Conservation (phyloP, 2,113 vertebrate species). For the Haliaeetus leucogaster region DNA sequence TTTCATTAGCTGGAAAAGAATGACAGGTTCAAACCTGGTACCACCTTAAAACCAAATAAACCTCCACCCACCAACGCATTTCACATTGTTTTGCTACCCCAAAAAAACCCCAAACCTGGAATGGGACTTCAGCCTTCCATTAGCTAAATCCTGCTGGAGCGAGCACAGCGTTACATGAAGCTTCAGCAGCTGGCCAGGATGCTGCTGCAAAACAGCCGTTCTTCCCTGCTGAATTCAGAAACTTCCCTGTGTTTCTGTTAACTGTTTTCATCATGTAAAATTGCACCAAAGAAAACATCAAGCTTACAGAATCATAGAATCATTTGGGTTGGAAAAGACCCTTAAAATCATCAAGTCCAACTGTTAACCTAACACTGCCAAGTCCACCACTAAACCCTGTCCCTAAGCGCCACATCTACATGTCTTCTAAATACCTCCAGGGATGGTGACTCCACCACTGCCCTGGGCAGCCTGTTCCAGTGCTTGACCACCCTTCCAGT, state of each 20-base stretch:
- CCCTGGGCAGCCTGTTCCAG: background rate
- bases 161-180: background rate
- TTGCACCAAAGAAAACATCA: background rate
- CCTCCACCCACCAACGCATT: background rate
- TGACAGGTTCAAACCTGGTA: background rate
- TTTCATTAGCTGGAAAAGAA: background rate
- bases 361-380: rapidly evolving
- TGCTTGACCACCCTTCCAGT: rapidly evolving
- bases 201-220: background rate
- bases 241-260: background rate
- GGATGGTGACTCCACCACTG: background rate
- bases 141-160: background rate
- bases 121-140: background rate
- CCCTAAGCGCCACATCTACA: background rate
- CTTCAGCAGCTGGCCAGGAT: background rate
- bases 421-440: rapidly evolving
- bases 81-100: background rate
- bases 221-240: background rate
- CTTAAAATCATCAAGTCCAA: background rate
- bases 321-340: background rate
- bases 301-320: background rate
- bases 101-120: background rate
- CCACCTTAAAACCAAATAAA: background rate
- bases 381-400: background rate
- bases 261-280: background rate